A percentile compares a stretch with the other conserved stretches of the same genome.
Conservation (phyloP, 2,113 vertebrate genomes). For the Lycaon pictus region DNA sequence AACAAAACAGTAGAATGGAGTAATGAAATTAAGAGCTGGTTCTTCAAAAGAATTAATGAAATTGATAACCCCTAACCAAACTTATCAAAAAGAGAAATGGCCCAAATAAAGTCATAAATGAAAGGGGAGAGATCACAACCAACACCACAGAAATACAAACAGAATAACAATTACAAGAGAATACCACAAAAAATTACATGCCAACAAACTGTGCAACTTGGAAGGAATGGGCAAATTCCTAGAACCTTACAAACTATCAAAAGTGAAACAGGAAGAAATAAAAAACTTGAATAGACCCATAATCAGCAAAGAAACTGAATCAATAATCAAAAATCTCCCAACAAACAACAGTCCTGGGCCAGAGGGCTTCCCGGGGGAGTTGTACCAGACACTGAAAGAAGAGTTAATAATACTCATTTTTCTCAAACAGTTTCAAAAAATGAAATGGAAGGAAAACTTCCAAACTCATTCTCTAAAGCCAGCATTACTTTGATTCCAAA, state of each 20-base stretch:
- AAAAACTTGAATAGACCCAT: background rate
- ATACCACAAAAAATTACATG: background rate
- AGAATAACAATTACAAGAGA: background rate
- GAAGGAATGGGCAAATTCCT: background rate
- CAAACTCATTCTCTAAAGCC: background rate
- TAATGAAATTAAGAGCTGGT: background rate
- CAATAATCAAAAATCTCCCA: background rate
- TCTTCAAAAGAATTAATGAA: background rate
- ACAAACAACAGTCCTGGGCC: background rate
- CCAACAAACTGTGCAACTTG: background rate
- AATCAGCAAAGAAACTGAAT: background rate
- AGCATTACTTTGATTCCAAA: background rate
- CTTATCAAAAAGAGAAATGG: background rate
- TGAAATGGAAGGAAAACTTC: background rate
- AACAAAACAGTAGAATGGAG: background rate
- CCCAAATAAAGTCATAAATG: background rate
- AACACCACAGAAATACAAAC: background rate
- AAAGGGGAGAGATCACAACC: background rate
- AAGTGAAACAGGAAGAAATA: background rate
- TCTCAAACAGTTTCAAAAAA: background rate
- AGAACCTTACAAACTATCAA: background rate
- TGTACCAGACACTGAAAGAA: background rate
- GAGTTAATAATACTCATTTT: background rate
- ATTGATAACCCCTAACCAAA: background rate
- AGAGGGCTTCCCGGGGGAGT: background rate